Conservation (phyloP, 64 coral and sea anemone genomes). For the Astreopora myriophthalma region DNA sequence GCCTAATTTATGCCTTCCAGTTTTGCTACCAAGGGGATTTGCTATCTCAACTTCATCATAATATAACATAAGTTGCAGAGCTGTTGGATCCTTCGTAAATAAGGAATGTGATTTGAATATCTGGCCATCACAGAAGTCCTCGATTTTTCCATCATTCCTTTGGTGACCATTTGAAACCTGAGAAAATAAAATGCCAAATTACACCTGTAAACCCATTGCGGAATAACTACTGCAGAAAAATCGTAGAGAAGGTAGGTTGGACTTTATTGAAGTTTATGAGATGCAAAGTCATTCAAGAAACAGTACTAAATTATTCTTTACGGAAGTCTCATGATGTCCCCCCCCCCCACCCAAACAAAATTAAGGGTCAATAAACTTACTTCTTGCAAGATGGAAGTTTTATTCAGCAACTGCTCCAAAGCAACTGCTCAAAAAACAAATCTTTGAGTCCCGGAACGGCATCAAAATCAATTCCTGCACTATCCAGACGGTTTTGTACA, state of each 20-base stretch:
- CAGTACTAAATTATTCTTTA: neutral
- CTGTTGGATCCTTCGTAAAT: constrained; percentile 49
- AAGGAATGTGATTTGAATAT: constrained; percentile 52
- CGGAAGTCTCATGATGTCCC: neutral
- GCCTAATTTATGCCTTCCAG: constrained; percentile 68
- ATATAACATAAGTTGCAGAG: constrained; percentile 65
- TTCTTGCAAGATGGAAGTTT: constrained; percentile 58
- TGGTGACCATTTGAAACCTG: constrained; percentile 47
- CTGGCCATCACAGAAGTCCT: constrained; percentile 69
- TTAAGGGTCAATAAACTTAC: neutral
- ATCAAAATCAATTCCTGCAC: constrained; percentile 9
- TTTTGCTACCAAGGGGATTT: constrained; percentile 65
- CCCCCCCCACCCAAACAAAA: neutral
- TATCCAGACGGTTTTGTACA: neutral
- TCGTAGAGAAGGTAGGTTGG: neutral
- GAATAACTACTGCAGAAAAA: neutral
- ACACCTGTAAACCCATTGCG: neutral
- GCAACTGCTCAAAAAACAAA: too few species aligned
- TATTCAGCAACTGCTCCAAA: constrained; percentile 40
- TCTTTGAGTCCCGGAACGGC: too few species aligned
- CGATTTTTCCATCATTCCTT: constrained; percentile 16
- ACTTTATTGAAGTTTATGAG: neutral
- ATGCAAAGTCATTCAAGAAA: neutral
- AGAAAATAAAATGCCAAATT: neutral
- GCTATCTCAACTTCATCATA: constrained; percentile 72